Evolutionary conservation across 2,888 invertebrate species (phyloP), one percentile per base, ranked within the genome.

Genomic region (Anthophora plumipes): DNA sequence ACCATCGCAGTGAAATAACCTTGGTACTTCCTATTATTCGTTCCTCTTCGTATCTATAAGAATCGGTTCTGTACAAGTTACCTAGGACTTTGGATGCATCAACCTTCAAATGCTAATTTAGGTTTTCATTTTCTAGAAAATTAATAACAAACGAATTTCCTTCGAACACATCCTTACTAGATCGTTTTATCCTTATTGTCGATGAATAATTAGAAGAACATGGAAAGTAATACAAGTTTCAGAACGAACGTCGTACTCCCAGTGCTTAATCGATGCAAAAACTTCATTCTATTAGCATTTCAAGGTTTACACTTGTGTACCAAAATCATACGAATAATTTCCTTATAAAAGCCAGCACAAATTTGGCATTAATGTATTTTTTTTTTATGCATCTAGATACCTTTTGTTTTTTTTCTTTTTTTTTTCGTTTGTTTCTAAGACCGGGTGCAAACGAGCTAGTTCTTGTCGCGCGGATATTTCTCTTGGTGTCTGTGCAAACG

Each of bases 321-420:
- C 69, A 61, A 77, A 82, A 69, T 73, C 72, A 43, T 59, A 72
- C 61, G 70, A 81, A 68, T 75, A 80, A 75, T 20, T 11, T n/a
- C 57, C 20, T 52, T 48, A 20, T 31, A 74, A 77, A 81, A 73
- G 77, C 68, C 77, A 69, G 73, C 77, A 73, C 22, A 64, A 70
- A 74, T 74, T 81, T 82, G 82, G 82, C 82, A 82, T 81, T 71
- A 66, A 70, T 39, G 25, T 77, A 60, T 70, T 41, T 73, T 37
- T 70, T 41, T 73, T 37, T n/a, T 57, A 69, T 66, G 61, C 61
- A 77, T 83, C 83, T 81, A 81, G 73, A 81, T 79, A 82, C 69
- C 77, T 82, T 81, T 74, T 72, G 64, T 71, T 59, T 14, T n/a
- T n/a, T n/a, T n/a, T n/a, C n/a, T n/a, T n/a, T n/a, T n/a, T n/a